Base-by-base conservation (phyloP, 2,797 vertebrate genomes). In the Myiotriccus ornatus region DNA sequence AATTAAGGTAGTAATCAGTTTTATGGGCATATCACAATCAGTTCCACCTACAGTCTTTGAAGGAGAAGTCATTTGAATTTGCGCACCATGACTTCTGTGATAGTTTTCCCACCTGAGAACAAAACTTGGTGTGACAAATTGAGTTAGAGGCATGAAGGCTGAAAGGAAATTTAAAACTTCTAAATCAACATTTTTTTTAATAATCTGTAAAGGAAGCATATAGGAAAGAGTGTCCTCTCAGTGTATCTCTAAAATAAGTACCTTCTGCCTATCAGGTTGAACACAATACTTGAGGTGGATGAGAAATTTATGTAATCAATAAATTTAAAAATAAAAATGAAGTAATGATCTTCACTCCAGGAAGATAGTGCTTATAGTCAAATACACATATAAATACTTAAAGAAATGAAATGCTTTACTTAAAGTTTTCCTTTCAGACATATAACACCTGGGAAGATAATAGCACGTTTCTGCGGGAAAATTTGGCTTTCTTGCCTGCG, bases 91-190 rank as follows among this genome's bases (percentile, higher is more conserved):
- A 83, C 80, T 70, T 84, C 89, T 84, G 27, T 79, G 46, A 56
- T 93, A 50, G 44, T 68, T 87, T 69, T 93, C 81, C 84, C 46
- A 93, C 64, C n/a, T 77, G 64, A 95, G 56, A 62, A 41, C 34
- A 87, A 70, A 94, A 74, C 24, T 49, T 74, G 44, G 67, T 90
- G 84, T 92, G 84, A 93, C 63, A 78, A 59, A 95, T 89, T 93
- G 78, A 47, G 28, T 83, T 94, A 77, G 67, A 79, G 46, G 70
- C 78, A 84, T 93, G 80, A 80, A 95, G 53, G 20, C 44, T 63
- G 52, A 89, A 89, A 25, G 55, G 84, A 95, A 89, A 87, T 65
- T 22, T 70, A 77, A 73, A 73, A 59, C 12, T 44, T 62, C 34
- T 52, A 56, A 84, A 73, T 71, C n/a, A 63, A 32, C 25, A 9